Percentiles rank a stretch among this genome's conserved stretches.
Evolutionary conservation across 1,140 invertebrate genomes (phyloP).

Genomic region (Cydia strobilella): DNA sequence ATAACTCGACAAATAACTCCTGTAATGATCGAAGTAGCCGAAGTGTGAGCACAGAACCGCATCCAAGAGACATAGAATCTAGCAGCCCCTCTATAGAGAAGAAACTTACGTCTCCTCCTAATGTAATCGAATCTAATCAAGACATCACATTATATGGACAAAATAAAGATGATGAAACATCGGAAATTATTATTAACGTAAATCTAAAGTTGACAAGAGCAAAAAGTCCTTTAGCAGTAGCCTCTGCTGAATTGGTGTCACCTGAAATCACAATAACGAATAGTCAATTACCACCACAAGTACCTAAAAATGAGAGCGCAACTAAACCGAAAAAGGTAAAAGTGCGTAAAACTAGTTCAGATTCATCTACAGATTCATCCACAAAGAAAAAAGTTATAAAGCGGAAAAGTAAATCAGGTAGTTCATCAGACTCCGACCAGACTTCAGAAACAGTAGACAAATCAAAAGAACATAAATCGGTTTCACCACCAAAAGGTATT

Average conservation of each 20-base stretch:
- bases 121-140: slow-evolving; percentile 43
- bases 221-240: slow-evolving; percentile 48
- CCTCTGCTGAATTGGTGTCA: slow-evolving; percentile 55
- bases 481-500: slow-evolving; percentile 51
- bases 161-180: slow-evolving; percentile 57
- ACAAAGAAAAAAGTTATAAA: slow-evolving; percentile 72
- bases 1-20: slow-evolving; percentile 50
- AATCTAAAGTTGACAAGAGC: slow-evolving; percentile 69
- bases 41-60: slow-evolving; percentile 65
- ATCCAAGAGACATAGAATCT: slow-evolving; percentile 49
- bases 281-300: slow-evolving; percentile 81
- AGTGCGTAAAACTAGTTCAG: slow-evolving; percentile 65
- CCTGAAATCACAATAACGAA: slow-evolving; percentile 69
- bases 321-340: slow-evolving; percentile 75
- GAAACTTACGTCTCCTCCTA: slow-evolving; percentile 37
- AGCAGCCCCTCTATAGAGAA: slow-evolving; percentile 43
- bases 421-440: slow-evolving; percentile 80
- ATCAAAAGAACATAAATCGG: slow-evolving; percentile 46
- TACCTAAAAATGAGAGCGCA: slow-evolving; percentile 79
- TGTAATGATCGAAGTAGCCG: slow-evolving; percentile 62
- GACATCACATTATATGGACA: slow-evolving; percentile 49
- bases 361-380: slow-evolving; percentile 68
- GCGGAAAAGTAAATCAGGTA: slow-evolving; percentile 78
- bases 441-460: slow-evolving; percentile 56
- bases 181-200: slow-evolving; percentile 71